Base-by-base conservation (phyloP, 2,113 vertebrate genomes). In the Toxotes jaculatrix region DNA sequence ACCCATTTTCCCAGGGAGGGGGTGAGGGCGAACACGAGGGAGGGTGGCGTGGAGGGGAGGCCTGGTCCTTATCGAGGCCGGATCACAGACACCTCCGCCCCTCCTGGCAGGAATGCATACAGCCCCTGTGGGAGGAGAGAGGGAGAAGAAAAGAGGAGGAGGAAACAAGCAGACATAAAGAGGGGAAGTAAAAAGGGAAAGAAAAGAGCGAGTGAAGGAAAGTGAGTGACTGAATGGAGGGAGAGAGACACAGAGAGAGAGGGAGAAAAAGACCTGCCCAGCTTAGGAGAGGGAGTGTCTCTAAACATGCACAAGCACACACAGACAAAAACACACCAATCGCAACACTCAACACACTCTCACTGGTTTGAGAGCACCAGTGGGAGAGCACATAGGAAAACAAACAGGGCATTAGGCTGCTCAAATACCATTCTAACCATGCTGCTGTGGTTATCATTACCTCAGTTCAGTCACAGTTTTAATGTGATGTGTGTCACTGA, bases 21-120 rank as follows among this genome's bases (percentile, higher is more conserved):
- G 85, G 90, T 90, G 86, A 87, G 92, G 82, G 85, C 59, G 80
- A 88, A 78, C 79, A 80, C 1, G 66, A 91, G 84, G 89, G 89
- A 82, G 78, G 71, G 85, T 32, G 77, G 68, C 57, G 17, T 80
- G 72, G 62, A 68, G 74, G 79, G 75, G 80, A 89, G 88, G 90
- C 87, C 91, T 90, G 89, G 87, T 90, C 88, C 89, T 92, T 90
- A 89, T 91, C 88, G 89, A 90, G 84, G 47, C 68, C 40, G 63
- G 89, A 88, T 89, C 92, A 85, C 89, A 90, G 92, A 91, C 93
- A 93, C 91, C 88, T 94, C 93, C 90, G 93, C 95, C 93, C 92
- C 95, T 93, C 85, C 93, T 95, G 95, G 95, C 79, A 89, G 95
- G 95, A 95, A 95, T 95, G 95, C 88, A 89, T 4, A 88, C 66